A percentile compares a stretch with the other conserved stretches of the same genome.
Conservation (phyloP, 2,888 invertebrate species). For the Rhingia rostrata region DNA sequence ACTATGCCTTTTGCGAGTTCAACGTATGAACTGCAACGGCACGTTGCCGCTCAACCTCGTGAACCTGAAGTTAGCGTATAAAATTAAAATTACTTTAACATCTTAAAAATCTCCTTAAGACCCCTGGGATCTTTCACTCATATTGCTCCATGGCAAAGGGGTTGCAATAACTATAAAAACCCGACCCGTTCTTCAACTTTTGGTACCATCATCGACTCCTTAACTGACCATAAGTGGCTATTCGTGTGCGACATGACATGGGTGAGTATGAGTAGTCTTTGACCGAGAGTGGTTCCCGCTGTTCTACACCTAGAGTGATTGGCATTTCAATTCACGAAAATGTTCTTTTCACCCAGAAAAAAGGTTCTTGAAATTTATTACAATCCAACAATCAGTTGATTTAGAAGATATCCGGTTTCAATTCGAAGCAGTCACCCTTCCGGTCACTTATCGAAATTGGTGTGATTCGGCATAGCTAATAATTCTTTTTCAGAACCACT, state of each 20-base stretch:
- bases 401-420: slow-evolving; percentile 59
- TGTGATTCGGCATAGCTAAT: slow-evolving; percentile 39
- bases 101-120: slow-evolving; percentile 12
- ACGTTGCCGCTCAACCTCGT: slow-evolving; percentile 50
- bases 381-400: slow-evolving; percentile 49
- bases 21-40: slow-evolving; percentile 36
- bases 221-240: slow-evolving; percentile 57
- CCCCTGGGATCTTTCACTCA: slow-evolving; percentile 41
- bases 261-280: slow-evolving; percentile 58
- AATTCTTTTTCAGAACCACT: slow-evolving; percentile 7
- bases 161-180: slow-evolving; percentile 26
- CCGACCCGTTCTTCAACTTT: not conserved
- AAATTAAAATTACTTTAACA: slow-evolving; percentile 49
- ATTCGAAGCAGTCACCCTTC: slow-evolving; percentile 47
- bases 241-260: slow-evolving; percentile 55
- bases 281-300: slow-evolving; percentile 65
- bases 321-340: slow-evolving; percentile 64
- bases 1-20: not conserved
- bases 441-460: slow-evolving; percentile 60
- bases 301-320: slow-evolving; percentile 46
- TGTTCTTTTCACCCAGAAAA: slow-evolving; percentile 15
- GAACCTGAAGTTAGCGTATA: slow-evolving; percentile 49
- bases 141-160: slow-evolving; percentile 17
- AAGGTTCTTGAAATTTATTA: slow-evolving; percentile 45
- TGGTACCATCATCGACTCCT: slow-evolving; percentile 26